phyloP scores from a whole-genome alignment of 2,888 invertebrate genomes.

The Pristionchus entomophagus region DNA sequence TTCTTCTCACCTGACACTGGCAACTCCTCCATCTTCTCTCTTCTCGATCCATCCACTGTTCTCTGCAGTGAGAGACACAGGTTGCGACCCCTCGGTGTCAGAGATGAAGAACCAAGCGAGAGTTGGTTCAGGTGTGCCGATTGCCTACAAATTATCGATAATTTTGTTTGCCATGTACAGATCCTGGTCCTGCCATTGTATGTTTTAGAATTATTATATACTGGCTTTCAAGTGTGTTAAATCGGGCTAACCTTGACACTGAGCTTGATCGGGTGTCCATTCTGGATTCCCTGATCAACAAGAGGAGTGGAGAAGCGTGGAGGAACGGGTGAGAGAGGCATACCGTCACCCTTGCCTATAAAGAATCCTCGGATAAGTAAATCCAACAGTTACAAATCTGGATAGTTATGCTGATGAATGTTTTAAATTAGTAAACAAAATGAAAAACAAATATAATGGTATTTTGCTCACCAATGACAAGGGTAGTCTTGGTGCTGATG shows the following conservation, averaged over 20 bases:
- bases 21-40: constrained; percentile 51
- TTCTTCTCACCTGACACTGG: background rate
- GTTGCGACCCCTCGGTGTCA: constrained; percentile 53
- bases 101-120: constrained; percentile 68
- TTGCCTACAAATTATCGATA: constrained; percentile 4
- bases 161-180: no score
- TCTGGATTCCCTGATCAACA: constrained; percentile 64
- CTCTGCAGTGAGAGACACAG: constrained; percentile 35
- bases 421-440: background rate
- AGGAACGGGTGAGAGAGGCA: constrained; percentile 43
- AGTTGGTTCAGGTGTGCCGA: constrained; percentile 63
- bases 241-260: constrained; percentile 68
- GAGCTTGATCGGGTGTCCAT: constrained; percentile 65
- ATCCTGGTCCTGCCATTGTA: no score
- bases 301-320: constrained; percentile 58
- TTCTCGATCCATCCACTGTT: constrained; percentile 64
- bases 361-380: no score
- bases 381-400: no score
- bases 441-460: no score
- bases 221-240: no score
- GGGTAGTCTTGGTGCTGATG: constrained; percentile 61
- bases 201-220: no score
- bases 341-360: constrained; percentile 43
- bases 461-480: constrained; percentile 51
- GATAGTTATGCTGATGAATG: background rate